These are phyloP conservation scores for Monoplex corrugatus DNA, from an alignment of 2,888 invertebrate genomes.

Conservation along the genomic window DNA sequence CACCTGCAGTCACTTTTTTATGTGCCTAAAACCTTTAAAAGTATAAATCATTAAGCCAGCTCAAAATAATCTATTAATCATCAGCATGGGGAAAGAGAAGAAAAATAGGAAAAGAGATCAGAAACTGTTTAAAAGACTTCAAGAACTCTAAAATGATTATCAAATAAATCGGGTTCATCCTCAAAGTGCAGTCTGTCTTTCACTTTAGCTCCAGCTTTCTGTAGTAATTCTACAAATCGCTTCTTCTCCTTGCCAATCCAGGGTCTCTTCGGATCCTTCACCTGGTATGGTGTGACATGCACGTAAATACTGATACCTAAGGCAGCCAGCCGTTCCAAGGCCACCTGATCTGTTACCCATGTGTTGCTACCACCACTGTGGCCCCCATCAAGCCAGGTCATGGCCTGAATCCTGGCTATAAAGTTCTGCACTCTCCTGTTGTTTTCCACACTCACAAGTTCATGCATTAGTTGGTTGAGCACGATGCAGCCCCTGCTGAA, in stretches of 20 bases:
- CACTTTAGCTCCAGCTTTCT: slow-evolving; percentile 87
- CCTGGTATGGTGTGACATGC: slow-evolving; percentile 95
- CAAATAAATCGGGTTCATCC: slow-evolving; percentile 84
- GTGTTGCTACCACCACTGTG: slow-evolving; percentile 94
- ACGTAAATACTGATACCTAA: slow-evolving; percentile 86
- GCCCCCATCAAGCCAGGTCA: slow-evolving; percentile 96
- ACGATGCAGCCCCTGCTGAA: slow-evolving; percentile 97
- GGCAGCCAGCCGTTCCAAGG: slow-evolving; percentile 87
- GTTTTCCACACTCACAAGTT: slow-evolving; percentile 85
- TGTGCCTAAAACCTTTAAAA: no score
- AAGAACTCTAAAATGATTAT: slow-evolving; percentile 90
- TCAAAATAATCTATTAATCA: no score
- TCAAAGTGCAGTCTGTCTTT: slow-evolving; percentile 86
- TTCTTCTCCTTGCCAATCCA: slow-evolving; percentile 93
- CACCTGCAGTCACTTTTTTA: no score
- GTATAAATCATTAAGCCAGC: no score
- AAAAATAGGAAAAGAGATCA: not conserved
- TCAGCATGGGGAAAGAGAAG: no score
- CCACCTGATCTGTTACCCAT: slow-evolving; percentile 90
- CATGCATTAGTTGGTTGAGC: slow-evolving; percentile 93
- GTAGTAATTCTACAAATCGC: slow-evolving; percentile 87
- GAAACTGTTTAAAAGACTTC: slow-evolving; percentile 61
- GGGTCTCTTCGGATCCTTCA: slow-evolving; percentile 89
- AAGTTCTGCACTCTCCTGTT: slow-evolving; percentile 81
- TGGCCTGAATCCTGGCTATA: slow-evolving; percentile 85